Percentiles rank a stretch among this genome's conserved stretches.
Evolutionary conservation across 1,140 invertebrate species (phyloP).

Genomic region (Drosophila watanabei): DNA sequence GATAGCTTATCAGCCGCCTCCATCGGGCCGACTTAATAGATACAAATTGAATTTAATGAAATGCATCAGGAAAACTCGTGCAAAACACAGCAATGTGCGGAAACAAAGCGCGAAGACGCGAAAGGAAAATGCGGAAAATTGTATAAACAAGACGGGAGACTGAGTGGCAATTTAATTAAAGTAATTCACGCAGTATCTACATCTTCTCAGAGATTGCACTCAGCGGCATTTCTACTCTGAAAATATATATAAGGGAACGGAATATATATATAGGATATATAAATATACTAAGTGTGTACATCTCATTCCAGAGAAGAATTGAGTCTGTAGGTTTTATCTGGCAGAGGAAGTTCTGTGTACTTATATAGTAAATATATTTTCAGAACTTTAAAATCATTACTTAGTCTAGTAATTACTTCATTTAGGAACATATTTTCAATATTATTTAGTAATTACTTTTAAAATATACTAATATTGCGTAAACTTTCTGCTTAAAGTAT

Average conservation of each 20-base stretch:
- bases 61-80: conserved; percentile 48
- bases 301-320: conserved; percentile 11
- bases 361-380: not conserved
- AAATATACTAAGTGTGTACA: conserved; percentile 10
- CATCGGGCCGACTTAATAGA: conserved; percentile 42
- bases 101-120: conserved; percentile 19
- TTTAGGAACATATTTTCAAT: too few relatives aligned
- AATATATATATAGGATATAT: not conserved
- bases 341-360: not conserved
- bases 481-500: too few relatives aligned
- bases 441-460: too few relatives aligned
- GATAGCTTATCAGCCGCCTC: conserved; percentile 50
- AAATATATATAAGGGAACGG: conserved; percentile 1
- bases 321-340: not conserved
- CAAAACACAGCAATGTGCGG: conserved; percentile 26
- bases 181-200: conserved; percentile 22
- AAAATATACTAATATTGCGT: too few relatives aligned
- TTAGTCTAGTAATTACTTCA: too few relatives aligned
- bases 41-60: conserved; percentile 62
- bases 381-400: too few relatives aligned
- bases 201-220: conserved; percentile 17
- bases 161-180: conserved; percentile 38
- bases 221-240: conserved; percentile 10
- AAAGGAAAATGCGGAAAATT: conserved; percentile 5
- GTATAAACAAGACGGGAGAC: conserved; percentile 11